Percentiles rank a stretch among this genome's conserved stretches.
phyloP scores from a whole-genome alignment of 2,888 invertebrate genomes.

The Agrochola litura region DNA sequence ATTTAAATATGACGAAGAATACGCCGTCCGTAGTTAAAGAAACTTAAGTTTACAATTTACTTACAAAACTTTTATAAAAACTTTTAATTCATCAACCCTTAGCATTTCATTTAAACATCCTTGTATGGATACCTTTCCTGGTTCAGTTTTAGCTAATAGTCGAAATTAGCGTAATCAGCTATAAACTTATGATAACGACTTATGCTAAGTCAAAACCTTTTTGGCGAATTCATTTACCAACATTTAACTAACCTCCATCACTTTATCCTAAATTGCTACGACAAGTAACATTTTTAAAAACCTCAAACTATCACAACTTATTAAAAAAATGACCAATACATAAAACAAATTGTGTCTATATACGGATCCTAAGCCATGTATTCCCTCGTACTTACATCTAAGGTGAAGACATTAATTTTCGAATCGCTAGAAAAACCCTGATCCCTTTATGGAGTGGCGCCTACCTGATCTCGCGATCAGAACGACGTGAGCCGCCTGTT shows the following conservation, averaged over 20 bases:
- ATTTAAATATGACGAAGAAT: slow-evolving; percentile 14
- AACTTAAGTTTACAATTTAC: not conserved
- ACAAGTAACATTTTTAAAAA: not conserved
- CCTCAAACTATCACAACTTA: slow-evolving; percentile 20
- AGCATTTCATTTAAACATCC: not conserved
- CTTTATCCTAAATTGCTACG: not conserved
- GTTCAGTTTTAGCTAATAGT: not conserved
- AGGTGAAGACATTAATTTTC: slow-evolving; percentile 83
- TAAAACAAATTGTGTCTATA: slow-evolving; percentile 55
- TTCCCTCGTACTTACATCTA: slow-evolving; percentile 57
- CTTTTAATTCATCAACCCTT: not conserved
- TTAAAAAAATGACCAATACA: slow-evolving; percentile 24
- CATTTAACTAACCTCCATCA: not conserved
- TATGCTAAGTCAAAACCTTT: not conserved
- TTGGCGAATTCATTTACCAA: not conserved
- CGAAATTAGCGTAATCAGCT: not conserved
- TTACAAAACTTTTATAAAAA: not conserved
- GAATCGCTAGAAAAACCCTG: slow-evolving; percentile 82
- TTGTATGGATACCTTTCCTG: not conserved
- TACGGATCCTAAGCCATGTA: slow-evolving; percentile 48
- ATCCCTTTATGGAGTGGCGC: slow-evolving; percentile 82
- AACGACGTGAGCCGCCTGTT: slow-evolving; percentile 74
- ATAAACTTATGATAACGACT: not conserved
- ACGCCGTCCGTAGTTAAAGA: not conserved
- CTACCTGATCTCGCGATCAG: slow-evolving; percentile 71